Evolutionary conservation across 2,888 invertebrate genomes (phyloP).

Genomic region (Eristalinus aeneus): DNA sequence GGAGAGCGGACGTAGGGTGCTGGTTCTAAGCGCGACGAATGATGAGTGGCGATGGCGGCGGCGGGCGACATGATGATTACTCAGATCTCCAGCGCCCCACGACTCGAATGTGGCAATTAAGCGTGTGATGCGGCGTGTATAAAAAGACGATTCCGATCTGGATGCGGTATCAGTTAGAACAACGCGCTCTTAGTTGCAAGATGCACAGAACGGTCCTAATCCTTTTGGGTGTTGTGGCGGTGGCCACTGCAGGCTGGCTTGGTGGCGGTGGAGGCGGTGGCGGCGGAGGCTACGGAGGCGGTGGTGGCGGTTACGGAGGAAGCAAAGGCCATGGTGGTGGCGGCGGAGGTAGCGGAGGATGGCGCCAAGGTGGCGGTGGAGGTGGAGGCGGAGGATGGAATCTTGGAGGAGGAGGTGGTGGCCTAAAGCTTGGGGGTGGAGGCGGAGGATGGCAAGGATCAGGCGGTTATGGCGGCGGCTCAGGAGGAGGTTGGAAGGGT

Average conservation of each 20-base stretch:
- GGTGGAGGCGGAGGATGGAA: slow-evolving; percentile 10
- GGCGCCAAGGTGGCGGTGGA: slow-evolving; percentile 9
- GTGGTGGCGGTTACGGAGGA: neutral
- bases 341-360: neutral
- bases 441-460: slow-evolving; percentile 38
- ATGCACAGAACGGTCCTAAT: slow-evolving; percentile 67
- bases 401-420: slow-evolving; percentile 73
- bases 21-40: neutral
- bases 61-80: slow-evolving; percentile 18
- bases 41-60: neutral
- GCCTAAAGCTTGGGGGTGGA: slow-evolving; percentile 61
- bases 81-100: slow-evolving; percentile 30
- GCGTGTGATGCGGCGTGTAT: slow-evolving; percentile 53
- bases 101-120: slow-evolving; percentile 49
- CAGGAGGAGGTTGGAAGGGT: slow-evolving; percentile 2
- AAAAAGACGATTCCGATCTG: slow-evolving; percentile 54
- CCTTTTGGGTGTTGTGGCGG: slow-evolving; percentile 52
- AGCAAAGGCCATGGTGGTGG: neutral
- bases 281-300: neutral
- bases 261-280: slow-evolving; percentile 62
- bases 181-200: slow-evolving; percentile 42
- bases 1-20: neutral
- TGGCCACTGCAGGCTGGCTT: slow-evolving; percentile 49
- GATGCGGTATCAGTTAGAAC: slow-evolving; percentile 34
- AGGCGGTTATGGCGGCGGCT: neutral